Base-by-base conservation (phyloP, 2,797 vertebrate species). In the Hydrolagus colliei region DNA sequence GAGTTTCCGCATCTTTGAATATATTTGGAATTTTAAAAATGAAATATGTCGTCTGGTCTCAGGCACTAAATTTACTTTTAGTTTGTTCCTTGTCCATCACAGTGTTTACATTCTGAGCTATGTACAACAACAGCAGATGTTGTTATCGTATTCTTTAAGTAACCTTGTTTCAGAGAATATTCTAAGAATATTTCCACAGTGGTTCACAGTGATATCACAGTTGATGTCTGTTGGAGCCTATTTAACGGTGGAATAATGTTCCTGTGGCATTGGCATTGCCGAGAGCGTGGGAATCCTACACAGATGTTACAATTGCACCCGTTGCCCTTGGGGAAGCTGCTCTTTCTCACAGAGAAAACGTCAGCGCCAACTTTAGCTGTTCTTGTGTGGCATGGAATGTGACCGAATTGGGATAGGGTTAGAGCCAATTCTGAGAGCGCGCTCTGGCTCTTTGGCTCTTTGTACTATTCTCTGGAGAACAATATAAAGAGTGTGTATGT, bases 21-120 rank as follows among this genome's bases (percentile, higher is more conserved):
- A 84, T 84, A 68, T 84, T 84, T 84, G 68, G 79, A 22, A 16
- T 1, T 22, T 35, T 4, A 9, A 82, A 20, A 84, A 84, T 71
- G 65, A 84, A 84, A 84, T 84, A 18, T 84, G 79, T 67, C 7
- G 67, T 71, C 63, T 9, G 12, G 27, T 27, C 22, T n/a, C 63
- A 71, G 65, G 71, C 68, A 4, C 18, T 71, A 68, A 68, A 71
- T 68, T 35, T 84, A 68, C 52, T 84, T 84, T 84, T 41, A 67
- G 22, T 32, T 65, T 82, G 79, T 27, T 82, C 63, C 79, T 82
- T 63, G 52, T 84, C 79, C 52, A 84, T 68, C 79, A 84, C 32
- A 41, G 41, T 84, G 79, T 52, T 3, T 52, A 35, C 62, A 20
- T 84, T 16, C 41, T 67, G 20, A 84, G 65, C 32, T 41, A 68